Base-by-base conservation (phyloP, 2,797 vertebrate species). In the Manis pentadactyla region DNA sequence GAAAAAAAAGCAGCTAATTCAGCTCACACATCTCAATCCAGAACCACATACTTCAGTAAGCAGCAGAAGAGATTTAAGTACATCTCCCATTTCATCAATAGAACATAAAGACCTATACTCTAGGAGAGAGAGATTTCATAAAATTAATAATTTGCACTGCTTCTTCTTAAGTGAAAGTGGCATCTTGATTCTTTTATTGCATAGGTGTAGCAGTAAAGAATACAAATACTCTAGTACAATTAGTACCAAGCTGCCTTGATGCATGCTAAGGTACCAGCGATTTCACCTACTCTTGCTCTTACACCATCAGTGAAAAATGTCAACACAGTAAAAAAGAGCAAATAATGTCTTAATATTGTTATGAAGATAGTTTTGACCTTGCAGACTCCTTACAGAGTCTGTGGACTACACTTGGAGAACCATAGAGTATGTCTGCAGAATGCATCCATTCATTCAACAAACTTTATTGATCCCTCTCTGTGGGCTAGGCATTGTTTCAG, bases 331-430 rank as follows among this genome's bases (percentile, higher is more conserved):
- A 63, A 85, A 93, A 78, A 49, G 68, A 82, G 39, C 61, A 84
- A 61, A 68, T 91, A 55, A 81, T 81, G 59, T 64, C 55, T 71
- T 81, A 73, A 14, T 87, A 69, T 49, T 46, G 27, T 79, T n/a
- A 94, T 71, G 55, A 68, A 95, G 78, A 93, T 78, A 78, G 55
- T 39, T 93, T 71, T 71, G 19, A 82, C 42, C 59, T 27, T 59
- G 39, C 89, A 82, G 75, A 82, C 39, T 57, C 57, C 19, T 53
- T 68, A n/a, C 46, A 39, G 88, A 39, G 51, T 59, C 59, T 64
- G 59, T 86, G 27, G 79, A 78, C 63, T n/a, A 17, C 73, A 73
- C 39, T 37, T 75, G 68, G 21, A 87, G 61, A 92, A 59, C 83
- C 49, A 55, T 25, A 51, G 82, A 59, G 34, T 68, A 23, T 42